Evolutionary conservation across 2,797 vertebrate genomes (phyloP), one percentile per base, ranked within the genome.

Genomic region (Sparidentex hasta): DNA sequence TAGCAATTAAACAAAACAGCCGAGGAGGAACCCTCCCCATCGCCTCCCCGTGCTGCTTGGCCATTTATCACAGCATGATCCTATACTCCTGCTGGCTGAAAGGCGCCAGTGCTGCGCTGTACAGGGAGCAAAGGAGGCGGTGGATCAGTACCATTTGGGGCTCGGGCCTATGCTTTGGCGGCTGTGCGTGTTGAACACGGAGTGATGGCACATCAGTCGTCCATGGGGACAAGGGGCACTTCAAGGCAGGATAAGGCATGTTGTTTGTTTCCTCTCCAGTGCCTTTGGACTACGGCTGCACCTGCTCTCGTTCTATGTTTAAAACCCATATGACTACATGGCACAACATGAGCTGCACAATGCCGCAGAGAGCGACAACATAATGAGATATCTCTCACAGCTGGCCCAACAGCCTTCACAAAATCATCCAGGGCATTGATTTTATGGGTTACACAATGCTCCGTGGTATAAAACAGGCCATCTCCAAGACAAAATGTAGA

Each of bases 1-100:
- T 62, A 59, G 87, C 90, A 93, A 94, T 93, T 94, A 94, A 88
- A 89, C 87, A 90, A 91, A 95, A 88, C 80, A 84, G 89, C 76
- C 88, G 87, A 88, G 79, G 81, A 87, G 87, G 91, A 90, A 74
- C 80, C 86, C 65, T 88, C 71, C 67, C 67, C 38, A 76, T 71
- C 13, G 44, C 78, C 79, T 79, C 74, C 63, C 55, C 33, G 63
- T 68, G 71, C 87, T 77, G 84, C 81, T 71, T 48, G 84, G 76
- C 83, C 89, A 87, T 95, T 95, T 92, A 93, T 94, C 90, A 78
- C 92, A 90, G 92, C 81, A 50, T 73, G 93, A 81, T 61, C 73
- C 81, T 12, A n/a, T 57, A 27, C 77, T 86, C 84, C 78, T 62
- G 75, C 78, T 76, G 80, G 81, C 82, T 76, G 23, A 59, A 46